Base-by-base conservation (phyloP, 1,140 invertebrate genomes). In the Homalodisca vitripennis region DNA sequence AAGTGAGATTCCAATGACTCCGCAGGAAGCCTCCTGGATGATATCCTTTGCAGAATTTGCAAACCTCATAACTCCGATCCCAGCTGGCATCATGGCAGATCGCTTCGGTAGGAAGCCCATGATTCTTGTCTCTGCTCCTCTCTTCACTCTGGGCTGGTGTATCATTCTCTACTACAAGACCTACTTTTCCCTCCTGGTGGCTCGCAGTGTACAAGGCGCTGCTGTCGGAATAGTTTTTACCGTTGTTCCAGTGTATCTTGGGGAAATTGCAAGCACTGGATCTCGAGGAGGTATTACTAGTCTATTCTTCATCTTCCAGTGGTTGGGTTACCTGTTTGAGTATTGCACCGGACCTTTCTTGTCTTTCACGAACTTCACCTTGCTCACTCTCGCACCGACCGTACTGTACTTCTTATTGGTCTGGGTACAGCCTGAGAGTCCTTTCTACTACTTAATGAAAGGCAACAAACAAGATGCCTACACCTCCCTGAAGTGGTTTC, bases 351-450 rank as follows among this genome's bases (percentile, higher is more conserved):
- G 94, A 0, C 87, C 92, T 0, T 89, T 81, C 74, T 82, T 92
- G 0, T 81, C 82, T 0, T 94, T 94, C 79, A 77, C 80, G 34
- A 80, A 80, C 1, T 82, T 92, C 17, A 87, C 89, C 69, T 85
- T 89, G 69, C 77, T 85, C 1, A 89, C 88, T 70, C 80, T 86
- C 1, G 78, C 80, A 0, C 74, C 89, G 46, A 88, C 88, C 0
- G 73, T 86, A 0, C 41, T 87, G 0, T 90, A 92, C 78, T 73
- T 90, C 0, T 68, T 84, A 0, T 86, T 88, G 71, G 90, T 91
- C 80, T 69, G 84, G 10, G 85, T 87, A 47, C 89, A 94, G 82
- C 93, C 93, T 0, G 94, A 96, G 76, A 90, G 90, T 55, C 94
- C 94, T 0, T 88, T 87, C 67, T 92, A 85, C 72, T 80, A 88